Percentiles rank a stretch among this genome's conserved stretches.
phyloP scores from a whole-genome alignment of 2,888 invertebrate genomes.

The Pyrrhosoma nymphula region DNA sequence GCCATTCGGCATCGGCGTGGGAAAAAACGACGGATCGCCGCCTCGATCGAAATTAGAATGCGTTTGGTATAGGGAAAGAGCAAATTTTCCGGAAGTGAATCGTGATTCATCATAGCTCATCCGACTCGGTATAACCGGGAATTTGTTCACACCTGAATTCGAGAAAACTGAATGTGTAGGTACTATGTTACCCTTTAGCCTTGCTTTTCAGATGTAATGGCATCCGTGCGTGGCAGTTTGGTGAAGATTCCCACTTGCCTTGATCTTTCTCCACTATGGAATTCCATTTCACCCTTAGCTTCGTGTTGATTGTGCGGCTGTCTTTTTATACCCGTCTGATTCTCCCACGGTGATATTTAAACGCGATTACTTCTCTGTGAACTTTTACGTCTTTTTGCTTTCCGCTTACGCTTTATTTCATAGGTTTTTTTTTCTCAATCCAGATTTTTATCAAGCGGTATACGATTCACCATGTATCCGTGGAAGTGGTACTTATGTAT shows the following conservation, averaged over 20 bases:
- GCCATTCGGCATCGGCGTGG: neutral
- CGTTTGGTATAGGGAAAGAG: neutral
- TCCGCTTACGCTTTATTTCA: neutral
- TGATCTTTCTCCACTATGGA: neutral
- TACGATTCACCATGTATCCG: too few relatives aligned
- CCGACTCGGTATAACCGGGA: neutral
- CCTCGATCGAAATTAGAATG: neutral
- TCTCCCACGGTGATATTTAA: neutral
- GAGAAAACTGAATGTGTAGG: neutral
- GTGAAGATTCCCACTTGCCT: neutral
- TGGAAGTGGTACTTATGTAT: too few relatives aligned
- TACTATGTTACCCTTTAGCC: neutral
- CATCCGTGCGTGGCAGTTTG: neutral
- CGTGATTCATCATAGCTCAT: neutral
- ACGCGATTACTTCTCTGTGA: neutral
- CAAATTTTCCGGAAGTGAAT: neutral
- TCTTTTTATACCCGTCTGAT: neutral
- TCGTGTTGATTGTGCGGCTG: neutral
- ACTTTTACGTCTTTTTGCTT: neutral
- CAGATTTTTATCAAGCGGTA: neutral
- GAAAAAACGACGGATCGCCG: neutral
- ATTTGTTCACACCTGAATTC: neutral
- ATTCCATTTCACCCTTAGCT: neutral
- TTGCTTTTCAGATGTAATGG: neutral
- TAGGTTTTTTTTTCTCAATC: neutral